These are phyloP conservation scores for Mystacornis crossleyi DNA, from an alignment of 2,113 vertebrate genomes.

Conservation along the genomic window DNA sequence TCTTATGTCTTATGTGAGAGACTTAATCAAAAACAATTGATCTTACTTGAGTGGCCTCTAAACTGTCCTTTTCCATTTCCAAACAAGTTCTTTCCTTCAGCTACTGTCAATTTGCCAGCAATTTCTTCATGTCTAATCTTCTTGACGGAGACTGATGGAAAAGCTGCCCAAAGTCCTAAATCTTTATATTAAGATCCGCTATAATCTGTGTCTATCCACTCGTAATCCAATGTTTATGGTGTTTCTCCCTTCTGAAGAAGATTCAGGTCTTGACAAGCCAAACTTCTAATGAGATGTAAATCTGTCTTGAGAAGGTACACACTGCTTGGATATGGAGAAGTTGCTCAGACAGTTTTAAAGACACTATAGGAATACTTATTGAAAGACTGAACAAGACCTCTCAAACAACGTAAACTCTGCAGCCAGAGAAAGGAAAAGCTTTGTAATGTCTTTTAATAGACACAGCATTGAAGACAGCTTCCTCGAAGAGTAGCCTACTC, in stretches of 20 bases:
- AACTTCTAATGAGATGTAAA: not conserved
- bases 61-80: not conserved
- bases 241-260: not conserved
- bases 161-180: not conserved
- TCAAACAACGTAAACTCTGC: not conserved
- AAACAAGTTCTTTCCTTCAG: not conserved
- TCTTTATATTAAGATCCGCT: not conserved
- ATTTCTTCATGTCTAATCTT: not conserved
- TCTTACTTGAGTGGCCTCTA: not conserved
- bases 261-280: not conserved
- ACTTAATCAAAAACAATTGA: not conserved
- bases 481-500: constrained; percentile 1
- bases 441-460: not conserved
- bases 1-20: not conserved
- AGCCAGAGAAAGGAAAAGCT: not conserved
- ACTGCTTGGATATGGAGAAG: not conserved
- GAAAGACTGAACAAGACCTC: not conserved
- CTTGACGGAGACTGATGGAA: not conserved
- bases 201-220: not conserved
- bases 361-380: not conserved
- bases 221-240: fast-evolving
- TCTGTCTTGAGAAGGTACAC: not conserved
- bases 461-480: not conserved
- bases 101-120: not conserved
- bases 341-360: not conserved